Evolutionary conservation across 2,888 invertebrate genomes (phyloP), one percentile per base, ranked within the genome.

Genomic region (Gymnocheta viridis): DNA sequence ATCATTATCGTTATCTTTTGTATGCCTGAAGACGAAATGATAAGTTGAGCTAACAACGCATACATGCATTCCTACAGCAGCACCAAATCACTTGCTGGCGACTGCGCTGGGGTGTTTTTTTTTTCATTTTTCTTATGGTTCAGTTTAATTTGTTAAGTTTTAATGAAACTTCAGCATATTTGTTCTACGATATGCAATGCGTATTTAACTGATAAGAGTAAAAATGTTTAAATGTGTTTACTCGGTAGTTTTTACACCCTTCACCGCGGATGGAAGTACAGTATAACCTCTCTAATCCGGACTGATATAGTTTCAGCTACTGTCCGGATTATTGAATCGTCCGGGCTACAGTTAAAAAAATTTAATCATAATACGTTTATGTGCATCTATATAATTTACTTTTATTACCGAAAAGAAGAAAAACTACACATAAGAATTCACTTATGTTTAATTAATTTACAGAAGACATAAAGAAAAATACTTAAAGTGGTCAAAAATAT

Each of bases 171-270:
- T 56, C 67, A 10, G 4, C n/a, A 80, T 80, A 58, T 83, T 80
- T 83, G 27, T 35, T 72, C 24, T 51, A 32, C 58, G 85, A 85
- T 82, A 67, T 82, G 73, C 77, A 82, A 24, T 78, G 74, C 79
- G 82, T 79, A 54, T 64, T 60, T 24, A 19, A n/a, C 22, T 41
- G 82, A 85, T 82, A 85, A 82, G 62, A 66, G 14, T 14, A 38
- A 14, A 38, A 2, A 4, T 12, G 38, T 38, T 38, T 12, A 38
- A 38, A 10, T 38, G 10, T 4, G 38, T 38, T 38, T 38, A 38
- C 2, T 12, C 38, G 38, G 12, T 38, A 38, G 4, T 38, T 38
- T 38, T n/a, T n/a, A n/a, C n/a, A n/a, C n/a, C n/a, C n/a, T n/a
- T n/a, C n/a, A n/a, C n/a, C n/a, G n/a, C n/a, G n/a, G n/a, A n/a